phyloP scores from a whole-genome alignment of 2,113 vertebrate species.

The Litocranius walleri region DNA sequence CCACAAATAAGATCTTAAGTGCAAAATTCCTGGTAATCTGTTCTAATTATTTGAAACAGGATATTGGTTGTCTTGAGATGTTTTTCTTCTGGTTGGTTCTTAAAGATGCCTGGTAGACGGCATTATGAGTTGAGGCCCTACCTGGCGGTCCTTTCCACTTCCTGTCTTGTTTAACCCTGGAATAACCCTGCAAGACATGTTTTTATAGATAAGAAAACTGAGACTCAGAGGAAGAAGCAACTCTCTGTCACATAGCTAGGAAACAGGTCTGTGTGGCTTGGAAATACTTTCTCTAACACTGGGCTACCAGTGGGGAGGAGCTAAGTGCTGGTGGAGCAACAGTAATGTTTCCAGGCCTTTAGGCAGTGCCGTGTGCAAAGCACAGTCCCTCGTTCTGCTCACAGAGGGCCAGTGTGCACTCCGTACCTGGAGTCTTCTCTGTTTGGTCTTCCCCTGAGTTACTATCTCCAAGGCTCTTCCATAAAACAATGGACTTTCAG shows the following conservation, averaged over 20 bases:
- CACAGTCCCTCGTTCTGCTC: background rate
- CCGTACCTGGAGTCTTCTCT: background rate
- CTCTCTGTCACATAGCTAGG: background rate
- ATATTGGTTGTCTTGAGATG: background rate
- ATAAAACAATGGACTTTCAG: background rate
- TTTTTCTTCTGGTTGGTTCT: background rate
- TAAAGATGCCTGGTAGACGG: background rate
- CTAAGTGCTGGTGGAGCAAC: background rate
- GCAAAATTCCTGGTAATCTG: background rate
- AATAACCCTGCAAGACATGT: background rate
- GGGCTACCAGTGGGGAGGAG: background rate
- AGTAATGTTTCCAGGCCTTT: background rate
- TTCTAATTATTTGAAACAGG: background rate
- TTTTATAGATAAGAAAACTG: slow-evolving; percentile 1
- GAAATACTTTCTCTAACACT: background rate
- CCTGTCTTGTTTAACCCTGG: background rate
- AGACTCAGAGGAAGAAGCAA: background rate
- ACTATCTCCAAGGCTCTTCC: background rate
- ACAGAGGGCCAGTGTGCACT: too few species aligned
- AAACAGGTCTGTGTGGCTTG: background rate
- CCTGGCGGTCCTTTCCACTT: background rate
- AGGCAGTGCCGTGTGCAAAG: background rate
- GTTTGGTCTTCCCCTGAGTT: background rate
- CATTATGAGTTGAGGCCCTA: background rate
- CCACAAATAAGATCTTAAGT: background rate